Evolutionary conservation across 2,888 invertebrate genomes (phyloP), one percentile per base, ranked within the genome.

Genomic region (Amblyteles armatorius): DNA sequence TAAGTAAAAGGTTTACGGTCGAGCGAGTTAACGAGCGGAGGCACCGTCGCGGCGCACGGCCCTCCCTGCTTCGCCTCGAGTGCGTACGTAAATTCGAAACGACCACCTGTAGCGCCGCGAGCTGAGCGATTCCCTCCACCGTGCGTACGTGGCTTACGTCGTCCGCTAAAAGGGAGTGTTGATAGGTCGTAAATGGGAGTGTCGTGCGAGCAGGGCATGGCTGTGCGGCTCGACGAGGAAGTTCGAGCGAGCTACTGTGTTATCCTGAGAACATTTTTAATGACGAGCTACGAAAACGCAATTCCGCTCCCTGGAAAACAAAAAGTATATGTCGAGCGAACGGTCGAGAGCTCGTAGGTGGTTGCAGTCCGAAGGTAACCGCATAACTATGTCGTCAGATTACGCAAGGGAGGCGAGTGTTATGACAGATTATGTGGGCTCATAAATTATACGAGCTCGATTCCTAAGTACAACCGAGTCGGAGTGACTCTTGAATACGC

Each of bases 371-470:
- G 81, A 78, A 73, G 68, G 33, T 4, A 78, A 57, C 55, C 40
- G 50, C 85, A 86, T 89, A 91, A 91, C 90, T 89, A 91, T 89
- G 89, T 90, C 88, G 89, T 90, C 89, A 90, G 88, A 87, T 90
- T 91, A 86, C 88, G 88, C 86, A 89, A 90, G 85, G 76, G 71
- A 83, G 76, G 72, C 85, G 36, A 78, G 82, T 88, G 88, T 90
- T 90, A 88, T 91, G 91, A 90, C 90, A 89, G 88, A 90, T 89
- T 87, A 48, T 48, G 87, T 87, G 88, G 86, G 88, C 83, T 85
- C 86, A 87, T 90, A 89, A 90, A 89, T 91, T 88, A 89, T 87
- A 86, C 79, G 22, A 48, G 50, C 78, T 79, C 74, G 74, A 79
- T 74, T 84, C 67, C 57, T 26, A 50, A 48, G 60, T 77, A 69